Conservation (phyloP, 1,140 invertebrate genomes). For the Vollenhovia emeryi region DNA sequence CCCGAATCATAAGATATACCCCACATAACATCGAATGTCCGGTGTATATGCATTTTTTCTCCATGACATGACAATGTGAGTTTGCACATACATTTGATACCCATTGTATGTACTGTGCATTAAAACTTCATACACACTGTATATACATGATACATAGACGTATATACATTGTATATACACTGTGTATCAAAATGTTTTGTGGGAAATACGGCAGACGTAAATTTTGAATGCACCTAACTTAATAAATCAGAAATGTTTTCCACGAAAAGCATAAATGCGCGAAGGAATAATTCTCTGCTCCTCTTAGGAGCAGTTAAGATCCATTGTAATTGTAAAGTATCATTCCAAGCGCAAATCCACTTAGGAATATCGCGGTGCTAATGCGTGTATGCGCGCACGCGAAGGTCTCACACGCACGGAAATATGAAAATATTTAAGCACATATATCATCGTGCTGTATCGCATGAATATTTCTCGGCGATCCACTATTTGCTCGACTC, state of each 20-base stretch:
- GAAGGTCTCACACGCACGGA: not conserved
- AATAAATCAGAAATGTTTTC: not conserved
- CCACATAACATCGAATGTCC: too few species aligned
- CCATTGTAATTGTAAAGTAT: conserved; percentile 26
- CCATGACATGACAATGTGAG: too few species aligned
- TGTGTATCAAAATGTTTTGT: too few species aligned
- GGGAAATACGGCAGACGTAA: not conserved
- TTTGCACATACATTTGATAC: too few species aligned
- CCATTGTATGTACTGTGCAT: too few species aligned
- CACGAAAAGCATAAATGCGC: not conserved
- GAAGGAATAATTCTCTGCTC: not conserved
- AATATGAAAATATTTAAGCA: conserved; percentile 23
- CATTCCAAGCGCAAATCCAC: conserved; percentile 34
- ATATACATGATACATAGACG: too few species aligned
- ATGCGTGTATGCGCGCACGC: not conserved
- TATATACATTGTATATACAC: too few species aligned
- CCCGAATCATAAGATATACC: too few species aligned
- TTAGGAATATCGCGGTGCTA: not conserved
- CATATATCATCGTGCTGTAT: not conserved
- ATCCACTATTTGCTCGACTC: not conserved
- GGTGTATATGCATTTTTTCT: too few species aligned
- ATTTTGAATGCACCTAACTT: not conserved
- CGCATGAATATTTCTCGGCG: not conserved
- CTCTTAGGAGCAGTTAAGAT: not conserved
- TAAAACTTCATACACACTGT: too few species aligned